Evolutionary conservation across 1,140 invertebrate genomes (phyloP).

Genomic region (Macrostomum lignano): DNA sequence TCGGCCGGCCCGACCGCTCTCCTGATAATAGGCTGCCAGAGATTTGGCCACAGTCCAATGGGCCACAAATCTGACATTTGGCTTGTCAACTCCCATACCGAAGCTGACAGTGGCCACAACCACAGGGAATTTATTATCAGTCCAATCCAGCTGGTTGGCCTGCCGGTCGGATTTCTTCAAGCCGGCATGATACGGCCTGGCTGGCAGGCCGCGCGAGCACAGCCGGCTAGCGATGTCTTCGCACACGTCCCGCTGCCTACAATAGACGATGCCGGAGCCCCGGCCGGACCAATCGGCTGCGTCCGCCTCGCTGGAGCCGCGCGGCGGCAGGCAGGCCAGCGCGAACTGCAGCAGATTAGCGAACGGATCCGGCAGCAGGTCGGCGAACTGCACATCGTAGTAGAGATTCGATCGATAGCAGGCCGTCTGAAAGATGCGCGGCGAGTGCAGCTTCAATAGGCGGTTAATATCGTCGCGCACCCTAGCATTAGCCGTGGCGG

Average conservation of each 20-base stretch:
- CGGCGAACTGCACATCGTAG: slow-evolving; percentile 47
- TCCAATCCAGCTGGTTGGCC: slow-evolving; percentile 37
- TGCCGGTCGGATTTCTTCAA: slow-evolving; percentile 30
- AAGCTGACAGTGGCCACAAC: slow-evolving; percentile 37
- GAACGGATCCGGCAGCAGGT: slow-evolving; percentile 41
- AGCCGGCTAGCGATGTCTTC: slow-evolving; percentile 34
- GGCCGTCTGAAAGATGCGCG: slow-evolving; percentile 33
- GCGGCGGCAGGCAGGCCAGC: slow-evolving; percentile 13
- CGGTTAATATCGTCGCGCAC: slow-evolving; percentile 35
- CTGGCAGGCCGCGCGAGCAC: slow-evolving; percentile 24
- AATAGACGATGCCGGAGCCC: slow-evolving; percentile 42
- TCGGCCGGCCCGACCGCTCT: slow-evolving; percentile 37
- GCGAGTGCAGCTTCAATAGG: slow-evolving; percentile 31
- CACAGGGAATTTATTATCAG: slow-evolving; percentile 35
- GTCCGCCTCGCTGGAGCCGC: no score
- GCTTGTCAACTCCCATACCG: slow-evolving; percentile 46
- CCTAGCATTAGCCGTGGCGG: slow-evolving; percentile 45
- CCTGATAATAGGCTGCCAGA: slow-evolving; percentile 26
- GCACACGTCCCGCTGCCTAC: slow-evolving; percentile 37
- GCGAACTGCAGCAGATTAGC: slow-evolving; percentile 44
- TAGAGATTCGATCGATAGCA: slow-evolving; percentile 39
- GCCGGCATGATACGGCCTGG: slow-evolving; percentile 19
- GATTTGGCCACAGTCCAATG: slow-evolving; percentile 45
- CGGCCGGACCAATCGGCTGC: no score
- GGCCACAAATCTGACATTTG: slow-evolving; percentile 46